A percentile compares a stretch with the other conserved stretches of the same genome.
Evolutionary conservation across 2,888 invertebrate genomes (phyloP).

Genomic region (Scelioninae gen. 2): DNA sequence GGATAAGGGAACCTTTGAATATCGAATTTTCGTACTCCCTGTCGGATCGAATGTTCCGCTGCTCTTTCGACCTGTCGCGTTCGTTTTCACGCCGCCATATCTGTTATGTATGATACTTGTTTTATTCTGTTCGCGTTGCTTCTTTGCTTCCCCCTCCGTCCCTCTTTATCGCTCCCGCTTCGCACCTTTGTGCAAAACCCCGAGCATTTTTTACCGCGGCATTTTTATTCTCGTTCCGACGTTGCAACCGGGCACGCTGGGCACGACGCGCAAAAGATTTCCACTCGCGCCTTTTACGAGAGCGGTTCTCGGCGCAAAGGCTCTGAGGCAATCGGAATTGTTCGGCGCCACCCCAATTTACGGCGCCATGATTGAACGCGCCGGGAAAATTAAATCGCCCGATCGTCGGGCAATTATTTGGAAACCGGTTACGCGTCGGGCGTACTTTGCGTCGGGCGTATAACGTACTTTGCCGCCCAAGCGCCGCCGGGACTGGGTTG

Average conservation of each 20-base stretch:
- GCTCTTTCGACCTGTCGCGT: conserved; percentile 57
- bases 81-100: conserved; percentile 59
- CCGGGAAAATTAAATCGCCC: too few relatives aligned
- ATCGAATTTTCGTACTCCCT: conserved; percentile 67
- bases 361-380: too few relatives aligned
- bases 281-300: conserved; percentile 18
- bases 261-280: conserved; percentile 43
- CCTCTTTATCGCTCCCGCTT: conserved; percentile 23
- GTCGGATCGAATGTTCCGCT: conserved; percentile 57
- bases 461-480: too few relatives aligned
- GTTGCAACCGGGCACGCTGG: conserved; percentile 46
- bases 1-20: conserved; percentile 65
- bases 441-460: too few relatives aligned
- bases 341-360: too few relatives aligned
- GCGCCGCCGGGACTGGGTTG: too few relatives aligned
- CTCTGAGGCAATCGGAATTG: too few relatives aligned
- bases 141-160: conserved; percentile 2
- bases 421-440: too few relatives aligned
- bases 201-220: conserved; percentile 35
- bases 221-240: conserved; percentile 45
- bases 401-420: too few relatives aligned
- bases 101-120: conserved; percentile 56
- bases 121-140: conserved; percentile 51
- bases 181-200: conserved; percentile 47
- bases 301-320: too few relatives aligned